Percentiles rank a stretch among this genome's conserved stretches.
These are phyloP conservation scores for Ctenopoma multispine DNA, from an alignment of 2,797 vertebrate species.

Conservation along the genomic window DNA sequence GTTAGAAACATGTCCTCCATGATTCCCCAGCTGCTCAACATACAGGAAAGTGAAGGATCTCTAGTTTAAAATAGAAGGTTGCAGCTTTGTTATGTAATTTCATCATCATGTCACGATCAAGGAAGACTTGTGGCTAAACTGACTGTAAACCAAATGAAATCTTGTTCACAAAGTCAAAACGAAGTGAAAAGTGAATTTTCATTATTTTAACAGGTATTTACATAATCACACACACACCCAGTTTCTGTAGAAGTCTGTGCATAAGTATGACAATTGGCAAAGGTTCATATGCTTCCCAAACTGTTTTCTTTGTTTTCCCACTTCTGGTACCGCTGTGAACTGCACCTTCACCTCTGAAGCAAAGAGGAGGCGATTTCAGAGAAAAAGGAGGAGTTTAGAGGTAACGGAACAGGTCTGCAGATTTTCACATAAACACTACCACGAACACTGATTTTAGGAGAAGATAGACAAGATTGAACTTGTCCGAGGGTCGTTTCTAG, in stretches of 20 bases:
- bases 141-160: not conserved
- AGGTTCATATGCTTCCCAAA: not conserved
- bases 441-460: not conserved
- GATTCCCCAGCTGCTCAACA: not conserved
- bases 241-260: not conserved
- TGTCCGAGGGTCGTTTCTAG: not conserved
- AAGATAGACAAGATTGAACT: not conserved
- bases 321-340: not conserved
- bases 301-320: not conserved
- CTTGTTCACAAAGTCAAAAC: not conserved
- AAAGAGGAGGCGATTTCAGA: not conserved
- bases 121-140: not conserved
- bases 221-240: too few species aligned
- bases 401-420: conserved; percentile 8
- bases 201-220: too few species aligned
- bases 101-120: not conserved
- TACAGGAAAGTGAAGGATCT: not conserved
- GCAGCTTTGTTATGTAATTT: not conserved
- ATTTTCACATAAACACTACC: not conserved
- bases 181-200: not conserved
- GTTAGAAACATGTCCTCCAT: not conserved
- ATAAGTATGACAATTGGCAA: conserved; percentile 1
- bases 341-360: not conserved
- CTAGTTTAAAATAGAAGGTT: not conserved
- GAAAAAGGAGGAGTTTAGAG: not conserved